Percentiles rank a stretch among this genome's conserved stretches.
These are phyloP conservation scores for Ernsta delagoae DNA, from an alignment of 2,888 invertebrate species.

Conservation along the genomic window DNA sequence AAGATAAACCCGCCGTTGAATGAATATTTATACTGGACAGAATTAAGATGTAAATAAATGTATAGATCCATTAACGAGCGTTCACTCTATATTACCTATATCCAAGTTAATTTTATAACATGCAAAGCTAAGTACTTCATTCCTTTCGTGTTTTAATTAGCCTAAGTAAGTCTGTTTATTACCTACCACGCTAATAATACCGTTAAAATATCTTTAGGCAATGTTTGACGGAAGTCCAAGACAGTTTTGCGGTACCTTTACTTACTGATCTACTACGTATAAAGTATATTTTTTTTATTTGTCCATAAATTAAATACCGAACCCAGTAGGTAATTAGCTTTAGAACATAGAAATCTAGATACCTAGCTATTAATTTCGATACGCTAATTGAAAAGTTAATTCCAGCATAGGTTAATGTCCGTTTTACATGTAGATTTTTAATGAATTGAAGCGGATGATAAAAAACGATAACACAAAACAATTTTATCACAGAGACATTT, in stretches of 20 bases:
- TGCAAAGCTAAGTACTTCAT: constrained; percentile 40
- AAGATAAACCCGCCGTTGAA: constrained; percentile 60
- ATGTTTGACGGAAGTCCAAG: no score
- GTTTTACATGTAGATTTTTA: constrained; percentile 16
- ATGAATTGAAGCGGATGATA: constrained; percentile 67
- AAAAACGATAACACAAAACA: constrained; percentile 57
- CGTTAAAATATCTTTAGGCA: not conserved
- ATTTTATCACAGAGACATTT: constrained; percentile 72
- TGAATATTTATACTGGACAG: constrained; percentile 68
- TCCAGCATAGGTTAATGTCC: constrained; percentile 18
- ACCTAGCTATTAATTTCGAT: not conserved
- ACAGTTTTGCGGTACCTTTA: no score
- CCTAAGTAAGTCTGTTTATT: constrained; percentile 38
- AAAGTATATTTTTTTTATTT: no score
- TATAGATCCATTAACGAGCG: constrained; percentile 64
- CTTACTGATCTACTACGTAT: not conserved
- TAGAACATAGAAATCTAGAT: not conserved
- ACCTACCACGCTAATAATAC: not conserved
- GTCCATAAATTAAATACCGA: not conserved
- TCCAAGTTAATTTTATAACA: constrained; percentile 45
- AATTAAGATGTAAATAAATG: constrained; percentile 75
- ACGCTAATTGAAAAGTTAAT: constrained; percentile 11
- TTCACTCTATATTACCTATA: constrained; percentile 51
- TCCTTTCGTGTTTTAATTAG: constrained; percentile 46
- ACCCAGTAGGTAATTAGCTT: not conserved